These are phyloP conservation scores for Paraescarpia echinospica DNA, from an alignment of 1,140 invertebrate species.

Conservation along the genomic window DNA sequence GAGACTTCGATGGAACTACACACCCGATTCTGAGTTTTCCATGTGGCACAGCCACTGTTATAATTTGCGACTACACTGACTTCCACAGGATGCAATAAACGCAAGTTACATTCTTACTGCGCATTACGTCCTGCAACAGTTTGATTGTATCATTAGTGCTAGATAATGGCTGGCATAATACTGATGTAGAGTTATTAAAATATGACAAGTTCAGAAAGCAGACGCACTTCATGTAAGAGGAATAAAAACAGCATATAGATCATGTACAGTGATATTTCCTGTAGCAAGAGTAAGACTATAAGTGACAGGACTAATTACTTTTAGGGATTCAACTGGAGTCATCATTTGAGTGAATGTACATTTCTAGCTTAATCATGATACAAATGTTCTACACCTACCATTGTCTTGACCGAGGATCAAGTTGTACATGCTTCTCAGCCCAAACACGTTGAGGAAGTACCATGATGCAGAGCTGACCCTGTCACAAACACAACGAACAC, in stretches of 20 bases:
- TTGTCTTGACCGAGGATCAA: conserved; percentile 98
- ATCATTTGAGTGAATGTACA: neutral
- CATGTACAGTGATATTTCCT: neutral
- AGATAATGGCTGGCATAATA: too few relatives aligned
- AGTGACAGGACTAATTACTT: neutral
- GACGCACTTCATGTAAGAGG: too few relatives aligned
- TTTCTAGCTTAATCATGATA: neutral
- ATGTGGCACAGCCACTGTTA: too few relatives aligned
- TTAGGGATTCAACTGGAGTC: neutral
- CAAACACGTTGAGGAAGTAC: conserved; percentile 99
- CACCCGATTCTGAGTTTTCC: too few relatives aligned
- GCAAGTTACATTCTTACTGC: too few relatives aligned
- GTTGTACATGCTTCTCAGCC: conserved; percentile 94
- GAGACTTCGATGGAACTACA: too few relatives aligned
- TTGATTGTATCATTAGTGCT: too few relatives aligned
- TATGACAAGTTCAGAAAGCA: too few relatives aligned
- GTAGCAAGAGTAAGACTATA: neutral
- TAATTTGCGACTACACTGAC: too few relatives aligned
- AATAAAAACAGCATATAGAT: neutral
- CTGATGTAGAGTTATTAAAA: neutral
- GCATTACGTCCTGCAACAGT: too few relatives aligned
- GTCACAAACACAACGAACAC: conserved; percentile 26
- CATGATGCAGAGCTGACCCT: conserved; percentile 96
- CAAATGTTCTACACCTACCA: conserved; percentile 62
- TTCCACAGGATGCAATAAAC: too few relatives aligned